Base-by-base conservation (phyloP, 2,797 vertebrate genomes). In the Crocodylus rhombifer region DNA sequence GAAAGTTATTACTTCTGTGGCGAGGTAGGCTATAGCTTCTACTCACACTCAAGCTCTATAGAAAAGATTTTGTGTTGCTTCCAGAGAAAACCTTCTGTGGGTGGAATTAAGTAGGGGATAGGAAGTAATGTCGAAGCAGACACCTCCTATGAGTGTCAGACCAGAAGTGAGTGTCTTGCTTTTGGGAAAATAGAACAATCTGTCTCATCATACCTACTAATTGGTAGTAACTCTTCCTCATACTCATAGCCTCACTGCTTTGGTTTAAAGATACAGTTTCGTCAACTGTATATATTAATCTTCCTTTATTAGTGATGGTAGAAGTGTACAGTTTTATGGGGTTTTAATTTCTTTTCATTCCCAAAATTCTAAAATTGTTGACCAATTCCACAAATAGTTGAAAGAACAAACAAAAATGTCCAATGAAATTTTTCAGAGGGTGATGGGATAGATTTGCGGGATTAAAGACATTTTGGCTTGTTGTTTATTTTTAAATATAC, bases 291-390 rank as follows among this genome's bases (percentile, higher is more conserved):
- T 23, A 3, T 26, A 36, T 28, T 33, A 51, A 51, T 51, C 42
- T 51, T 51, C 42, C 42, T 51, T 51, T 51, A 51, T 51, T 9
- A 51, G 10, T 3, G 42, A 51, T 51, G 42, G 42, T 51, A 51
- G 69, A 20, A 16, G 9, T 15, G 8, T 71, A 67, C 67, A 42
- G 15, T 71, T 42, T 71, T 25, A 36, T 0, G 0, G 75, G 13
- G 33, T 4, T 79, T 90, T 83, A 51, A 75, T 33, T 77, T n/a
- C 62, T 86, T 91, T 91, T 5, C 20, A 67, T 90, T 85, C 73
- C 77, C 79, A 55, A 5, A 73, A 15, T 14, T 51, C 18, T 73
- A 51, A 28, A 60, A 1, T 1, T 33, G 87, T 86, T 71, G 88
- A 71, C 5, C 17, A 10, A 14, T 42, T 79, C 16, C 25, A 51